Conservation (phyloP, 1,140 invertebrate genomes). For the Macrobrachium nipponense region DNA sequence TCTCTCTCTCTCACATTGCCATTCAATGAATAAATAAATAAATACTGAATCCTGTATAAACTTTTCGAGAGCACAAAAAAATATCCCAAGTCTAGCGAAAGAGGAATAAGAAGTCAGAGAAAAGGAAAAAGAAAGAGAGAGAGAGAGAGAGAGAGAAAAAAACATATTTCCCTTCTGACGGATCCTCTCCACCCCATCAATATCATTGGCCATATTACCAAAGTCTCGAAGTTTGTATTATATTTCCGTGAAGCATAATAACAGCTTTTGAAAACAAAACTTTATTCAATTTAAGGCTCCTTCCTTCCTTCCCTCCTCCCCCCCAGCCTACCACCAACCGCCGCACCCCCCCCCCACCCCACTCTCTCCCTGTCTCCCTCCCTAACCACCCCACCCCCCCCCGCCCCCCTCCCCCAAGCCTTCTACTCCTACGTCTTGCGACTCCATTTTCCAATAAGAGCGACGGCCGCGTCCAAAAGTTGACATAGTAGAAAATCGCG, state of each 20-base stretch:
- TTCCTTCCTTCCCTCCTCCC: not conserved
- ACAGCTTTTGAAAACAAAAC: too few species aligned
- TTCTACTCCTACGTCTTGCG: not conserved
- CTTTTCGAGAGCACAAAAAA: too few species aligned
- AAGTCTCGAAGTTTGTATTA: too few species aligned
- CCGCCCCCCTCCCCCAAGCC: not conserved
- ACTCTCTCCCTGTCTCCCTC: not conserved
- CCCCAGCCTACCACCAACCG: not conserved
- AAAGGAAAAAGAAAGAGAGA: not conserved
- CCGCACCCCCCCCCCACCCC: not conserved
- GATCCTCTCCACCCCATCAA: not conserved
- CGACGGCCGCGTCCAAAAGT: too few species aligned
- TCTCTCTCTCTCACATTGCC: constrained; percentile 22
- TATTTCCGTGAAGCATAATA: too few species aligned
- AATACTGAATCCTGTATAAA: not conserved
- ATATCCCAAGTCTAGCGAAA: not conserved
- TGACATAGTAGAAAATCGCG: too few species aligned
- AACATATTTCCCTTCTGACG: not conserved
- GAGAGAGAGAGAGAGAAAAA: not conserved
- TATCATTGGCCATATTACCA: not conserved
- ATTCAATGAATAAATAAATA: not conserved
- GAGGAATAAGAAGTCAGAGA: too few species aligned
- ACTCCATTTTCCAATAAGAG: too few species aligned
- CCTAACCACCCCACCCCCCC: not conserved
- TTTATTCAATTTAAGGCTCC: not conserved